Evolutionary conservation across 2,888 invertebrate species (phyloP), one percentile per base, ranked within the genome.

Genomic region (Cerceris rybyensis): DNA sequence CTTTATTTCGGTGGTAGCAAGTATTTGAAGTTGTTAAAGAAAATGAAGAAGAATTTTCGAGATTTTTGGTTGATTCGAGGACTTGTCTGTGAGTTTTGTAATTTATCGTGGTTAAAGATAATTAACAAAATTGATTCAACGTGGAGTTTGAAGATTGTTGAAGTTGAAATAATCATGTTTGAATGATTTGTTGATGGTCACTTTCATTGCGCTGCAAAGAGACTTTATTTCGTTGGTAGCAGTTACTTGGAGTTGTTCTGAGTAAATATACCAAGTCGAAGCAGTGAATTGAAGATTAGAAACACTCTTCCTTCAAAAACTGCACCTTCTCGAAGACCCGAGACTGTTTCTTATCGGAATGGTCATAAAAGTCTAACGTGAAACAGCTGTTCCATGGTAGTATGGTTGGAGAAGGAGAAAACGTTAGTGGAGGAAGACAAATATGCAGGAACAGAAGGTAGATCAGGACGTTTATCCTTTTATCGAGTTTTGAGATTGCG

Each of bases 241-340:
- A 28, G 28, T 28, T 46, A 46, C 5, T 46, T 46, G 8, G 5
- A 8, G 46, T 11, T 13, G 46, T 13, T 8, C 13, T 46, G 46
- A 8, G 46, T 11, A 46, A 46, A 46, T 46, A 46, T 46, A 46
- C 46, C 13, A 1, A 8, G 9, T 8, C 46, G 13, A 13, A 6
- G 13, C 13, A 13, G 8, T 46, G 46, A 2, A 46, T 13, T 5
- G 46, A 46, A 1, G 28, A 11, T 46, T 46, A 16, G 17, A 55
- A 17, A 17, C 54, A 55, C 54, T 17, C 17, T 17, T 55, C 54
- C 54, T 55, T 55, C 54, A 55, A 55, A 17, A 17, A 55, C 54
- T 55, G 16, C 17, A 17, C 17, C 17, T 55, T 17, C 7, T 55
- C 54, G 54, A 17, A 16, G 17, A 55, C 17, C 7, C 54, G 54